These are phyloP conservation scores for Hirtodrosophila histrioides DNA, from an alignment of 2,888 invertebrate genomes.

Conservation along the genomic window DNA sequence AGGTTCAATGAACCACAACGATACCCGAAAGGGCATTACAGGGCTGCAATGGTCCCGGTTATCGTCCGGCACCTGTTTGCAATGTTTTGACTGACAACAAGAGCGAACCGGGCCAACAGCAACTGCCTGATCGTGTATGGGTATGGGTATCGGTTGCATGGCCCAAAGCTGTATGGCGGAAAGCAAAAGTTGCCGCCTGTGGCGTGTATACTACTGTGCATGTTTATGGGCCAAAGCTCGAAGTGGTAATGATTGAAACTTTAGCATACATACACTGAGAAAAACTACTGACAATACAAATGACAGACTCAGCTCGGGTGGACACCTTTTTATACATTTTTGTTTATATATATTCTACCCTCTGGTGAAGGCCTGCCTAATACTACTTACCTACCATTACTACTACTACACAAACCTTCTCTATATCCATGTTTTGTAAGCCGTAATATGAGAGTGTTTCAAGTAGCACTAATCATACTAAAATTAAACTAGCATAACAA, in stretches of 20 bases:
- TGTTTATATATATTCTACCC: no score
- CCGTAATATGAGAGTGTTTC: no score
- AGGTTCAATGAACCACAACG: constrained; percentile 63
- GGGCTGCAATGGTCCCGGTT: constrained; percentile 50
- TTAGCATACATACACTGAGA: neutral
- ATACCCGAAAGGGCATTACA: constrained; percentile 54
- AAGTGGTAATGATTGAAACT: constrained; percentile 19
- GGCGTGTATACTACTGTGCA: constrained; percentile 4
- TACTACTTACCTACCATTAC: no score
- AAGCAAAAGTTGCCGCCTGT: constrained; percentile 58
- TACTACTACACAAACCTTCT: no score
- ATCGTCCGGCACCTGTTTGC: constrained; percentile 27
- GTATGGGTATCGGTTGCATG: constrained; percentile 42
- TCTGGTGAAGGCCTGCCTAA: no score
- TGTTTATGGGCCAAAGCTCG: constrained; percentile 68
- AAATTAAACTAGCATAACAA: no score
- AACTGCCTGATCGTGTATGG: constrained; percentile 35
- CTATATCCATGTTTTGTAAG: no score
- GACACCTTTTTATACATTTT: no score
- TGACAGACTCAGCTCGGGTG: no score
- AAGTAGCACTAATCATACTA: no score
- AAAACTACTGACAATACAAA: no score
- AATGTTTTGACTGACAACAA: neutral
- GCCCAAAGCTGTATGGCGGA: constrained; percentile 59
- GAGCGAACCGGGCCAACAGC: constrained; percentile 15